Evolutionary conservation across 2,888 invertebrate species (phyloP), one percentile per base, ranked within the genome.

Genomic region (Leptinotarsa haldemani): DNA sequence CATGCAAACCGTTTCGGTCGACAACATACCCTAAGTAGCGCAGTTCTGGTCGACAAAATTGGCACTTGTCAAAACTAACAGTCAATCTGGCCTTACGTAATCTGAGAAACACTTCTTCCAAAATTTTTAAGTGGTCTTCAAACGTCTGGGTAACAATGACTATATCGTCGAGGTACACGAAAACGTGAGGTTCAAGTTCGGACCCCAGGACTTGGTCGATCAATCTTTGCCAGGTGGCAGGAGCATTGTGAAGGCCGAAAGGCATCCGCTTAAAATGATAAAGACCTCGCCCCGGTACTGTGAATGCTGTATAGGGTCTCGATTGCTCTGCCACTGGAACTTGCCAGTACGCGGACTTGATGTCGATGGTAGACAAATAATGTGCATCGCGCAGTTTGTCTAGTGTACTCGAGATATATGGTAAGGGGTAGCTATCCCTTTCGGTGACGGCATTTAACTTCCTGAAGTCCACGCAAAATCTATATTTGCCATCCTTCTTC

Each of bases 401-500:
- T 20, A 71, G 22, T 3, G 68, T 75, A 48, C 18, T 15, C 2
- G 75, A 69, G n/a, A 75, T 65, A 58, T 53, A 65, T 9, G 75
- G 75, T 9, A 75, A n/a, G 15, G 75, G 69, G 25, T 30, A 30
- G 25, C 25, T 30, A 30, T 30, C 25, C 25, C 25, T 30, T 30
- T 30, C 25, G 25, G 48, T 66, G n/a, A 80, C 74, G 1, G 66
- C 73, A 65, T 83, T 83, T n/a, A 82, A 22, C 80, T 30, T 30
- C 25, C 25, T 30, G 25, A 30, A 30, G 25, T 30, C 25, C 25
- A 30, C 25, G 5, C 25, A 81, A 48, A 85, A 83, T 1, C 84
- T 67, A 58, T 79, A 82, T 0, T 66, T 75, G 0, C 78, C 80
- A 70, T 83, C 81, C 20, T 82, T 79, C 22, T 75, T 78, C 1